Evolutionary conservation across 2,888 invertebrate species (phyloP), one percentile per base, ranked within the genome.

Genomic region (Xestia c-nigrum): DNA sequence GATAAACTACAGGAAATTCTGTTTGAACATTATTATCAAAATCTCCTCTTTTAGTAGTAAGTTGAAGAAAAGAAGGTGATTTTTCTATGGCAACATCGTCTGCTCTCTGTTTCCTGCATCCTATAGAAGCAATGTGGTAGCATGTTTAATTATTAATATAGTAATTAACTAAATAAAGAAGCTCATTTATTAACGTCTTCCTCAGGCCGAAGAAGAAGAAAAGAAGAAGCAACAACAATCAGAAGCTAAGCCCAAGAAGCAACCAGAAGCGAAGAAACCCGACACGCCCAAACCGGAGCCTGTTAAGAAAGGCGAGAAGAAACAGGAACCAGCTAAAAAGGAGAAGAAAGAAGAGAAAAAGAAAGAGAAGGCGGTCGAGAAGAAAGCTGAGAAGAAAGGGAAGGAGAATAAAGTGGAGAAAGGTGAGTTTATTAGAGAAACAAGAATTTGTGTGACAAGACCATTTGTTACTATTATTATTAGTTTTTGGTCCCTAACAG

Each of bases 141-240:
- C 31, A 31, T 31, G 31, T 31, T 31, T 31, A 31, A 31, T 31
- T 31, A 31, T 31, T 31, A 31, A 31, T 31, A 31, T 2, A 31
- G 31, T 31, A 31, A 3, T 31, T 31, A 31, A 31, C 31, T 31
- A 31, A 31, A 31, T 31, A 31, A 31, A 31, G 31, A 31, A 31
- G 31, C 1, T 31, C 3, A 31, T 31, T 31, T 31, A 31, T 31
- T 31, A 31, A 31, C 31, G 3, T 31, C 31, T 31, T 31, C 9
- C 78, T 74, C 74, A 95, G 95, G 94, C 93, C 3, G 94, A 94
- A 86, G 94, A 94, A 88, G 94, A 94, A 85, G 94, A 94, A 52
- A 90, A 86, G 57, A 88, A 89, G 61, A 89, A 86, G 63, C 57
- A 85, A 12, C 90, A 90, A 50, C 64, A 66, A n/a, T 19, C 77